Evolutionary conservation across 2,113 vertebrate genomes (phyloP).

Genomic region (Periophthalmus modestus): DNA sequence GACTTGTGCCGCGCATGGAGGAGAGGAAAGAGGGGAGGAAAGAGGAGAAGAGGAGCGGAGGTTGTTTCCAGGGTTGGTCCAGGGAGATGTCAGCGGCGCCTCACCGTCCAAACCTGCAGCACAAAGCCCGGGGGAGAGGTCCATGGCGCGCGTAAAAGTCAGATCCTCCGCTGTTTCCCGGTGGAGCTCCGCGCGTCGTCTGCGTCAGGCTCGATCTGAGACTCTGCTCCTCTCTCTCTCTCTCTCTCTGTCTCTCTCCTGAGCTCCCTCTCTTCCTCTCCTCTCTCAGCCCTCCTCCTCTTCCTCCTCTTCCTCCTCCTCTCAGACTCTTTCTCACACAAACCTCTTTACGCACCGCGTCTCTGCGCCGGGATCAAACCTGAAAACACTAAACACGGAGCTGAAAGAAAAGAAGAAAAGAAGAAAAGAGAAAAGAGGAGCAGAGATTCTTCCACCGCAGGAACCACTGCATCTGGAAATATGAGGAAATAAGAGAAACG

Average conservation of each 20-base stretch:
- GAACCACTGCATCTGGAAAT: too few species aligned
- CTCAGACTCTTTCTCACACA: too few species aligned
- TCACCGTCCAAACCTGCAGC: constrained; percentile 5
- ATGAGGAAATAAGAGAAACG: too few species aligned
- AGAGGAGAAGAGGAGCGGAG: background rate
- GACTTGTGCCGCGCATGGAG: background rate
- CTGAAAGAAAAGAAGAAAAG: too few species aligned
- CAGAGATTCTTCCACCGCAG: too few species aligned
- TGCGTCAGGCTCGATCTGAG: constrained; percentile 22
- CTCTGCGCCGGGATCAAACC: too few species aligned
- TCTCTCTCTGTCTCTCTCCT: constrained; percentile 59
- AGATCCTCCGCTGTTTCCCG: constrained; percentile 33
- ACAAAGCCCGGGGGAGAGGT: background rate
- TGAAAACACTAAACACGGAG: too few species aligned
- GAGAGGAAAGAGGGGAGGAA: background rate
- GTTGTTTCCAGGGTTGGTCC: background rate
- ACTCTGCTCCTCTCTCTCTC: constrained; percentile 52
- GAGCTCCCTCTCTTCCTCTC: too few species aligned
- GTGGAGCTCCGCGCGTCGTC: constrained; percentile 63
- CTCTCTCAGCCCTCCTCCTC: too few species aligned
- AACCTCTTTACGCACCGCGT: too few species aligned
- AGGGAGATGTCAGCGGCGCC: background rate
- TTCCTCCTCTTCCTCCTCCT: too few species aligned
- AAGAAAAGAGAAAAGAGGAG: too few species aligned
- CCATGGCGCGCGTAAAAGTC: constrained; percentile 19